Evolutionary conservation across 1,140 invertebrate genomes (phyloP).

Genomic region (Paracyclopina nana): DNA sequence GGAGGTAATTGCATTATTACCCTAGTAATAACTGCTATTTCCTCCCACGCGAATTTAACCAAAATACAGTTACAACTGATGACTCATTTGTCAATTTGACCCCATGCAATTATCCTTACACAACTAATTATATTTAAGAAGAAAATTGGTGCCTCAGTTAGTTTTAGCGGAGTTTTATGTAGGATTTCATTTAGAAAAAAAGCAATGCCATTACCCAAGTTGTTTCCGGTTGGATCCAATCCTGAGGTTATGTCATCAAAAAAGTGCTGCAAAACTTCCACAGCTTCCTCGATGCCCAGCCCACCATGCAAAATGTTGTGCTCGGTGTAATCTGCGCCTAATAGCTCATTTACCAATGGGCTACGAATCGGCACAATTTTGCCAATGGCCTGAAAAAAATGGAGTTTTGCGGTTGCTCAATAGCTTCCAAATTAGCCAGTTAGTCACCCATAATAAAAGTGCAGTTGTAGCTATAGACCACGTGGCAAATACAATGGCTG

Average conservation of each 20-base stretch:
- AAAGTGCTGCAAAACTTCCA: conserved; percentile 3
- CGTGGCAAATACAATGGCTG: conserved; percentile 40
- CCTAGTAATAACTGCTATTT: too few relatives aligned
- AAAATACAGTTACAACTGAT: too few relatives aligned
- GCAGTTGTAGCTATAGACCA: conserved; percentile 50
- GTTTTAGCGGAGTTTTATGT: too few relatives aligned
- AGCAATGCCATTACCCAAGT: background rate
- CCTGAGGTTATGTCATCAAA: conserved; percentile 3
- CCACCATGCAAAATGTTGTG: conserved; percentile 45
- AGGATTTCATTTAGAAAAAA: too few relatives aligned
- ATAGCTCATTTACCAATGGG: conserved; percentile 54
- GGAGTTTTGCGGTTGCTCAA: conserved; percentile 21
- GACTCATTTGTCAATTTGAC: too few relatives aligned
- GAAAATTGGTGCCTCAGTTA: too few relatives aligned
- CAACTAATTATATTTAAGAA: too few relatives aligned
- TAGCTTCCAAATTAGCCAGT: background rate
- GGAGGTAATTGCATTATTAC: too few relatives aligned
- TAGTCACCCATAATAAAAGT: background rate
- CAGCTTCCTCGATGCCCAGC: conserved; percentile 5
- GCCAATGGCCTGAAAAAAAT: conserved; percentile 30
- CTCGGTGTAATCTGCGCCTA: conserved; percentile 68
- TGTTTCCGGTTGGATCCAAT: conserved; percentile 6
- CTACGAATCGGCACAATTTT: conserved; percentile 31
- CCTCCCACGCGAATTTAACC: too few relatives aligned
- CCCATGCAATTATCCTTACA: too few relatives aligned